Conservation (phyloP, 2,888 invertebrate genomes). For the Athrips mouffetella region DNA sequence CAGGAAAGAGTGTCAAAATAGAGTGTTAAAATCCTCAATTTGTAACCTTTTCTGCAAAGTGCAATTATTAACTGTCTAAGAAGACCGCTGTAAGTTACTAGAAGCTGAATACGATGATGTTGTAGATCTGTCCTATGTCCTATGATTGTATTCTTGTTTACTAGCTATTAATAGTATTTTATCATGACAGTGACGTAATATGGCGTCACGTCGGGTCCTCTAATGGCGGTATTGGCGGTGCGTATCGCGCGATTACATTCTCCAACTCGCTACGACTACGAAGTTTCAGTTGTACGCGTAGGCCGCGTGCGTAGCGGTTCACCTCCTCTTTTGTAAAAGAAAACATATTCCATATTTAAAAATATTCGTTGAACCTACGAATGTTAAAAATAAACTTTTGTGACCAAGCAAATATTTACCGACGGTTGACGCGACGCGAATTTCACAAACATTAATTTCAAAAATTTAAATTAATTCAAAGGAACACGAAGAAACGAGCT, state of each 20-base stretch:
- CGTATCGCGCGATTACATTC: slow-evolving; percentile 28
- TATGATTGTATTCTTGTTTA: no score
- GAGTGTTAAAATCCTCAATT: no score
- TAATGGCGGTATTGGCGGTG: slow-evolving; percentile 43
- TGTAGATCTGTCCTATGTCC: no score
- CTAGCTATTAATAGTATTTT: neutral
- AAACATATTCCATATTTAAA: neutral
- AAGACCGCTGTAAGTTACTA: no score
- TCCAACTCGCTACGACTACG: slow-evolving; percentile 19
- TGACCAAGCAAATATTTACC: no score
- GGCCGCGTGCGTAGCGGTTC: slow-evolving; percentile 28
- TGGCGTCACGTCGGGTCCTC: slow-evolving; percentile 39
- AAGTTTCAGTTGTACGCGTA: slow-evolving; percentile 47
- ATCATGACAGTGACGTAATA: neutral
- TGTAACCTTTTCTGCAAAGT: neutral
- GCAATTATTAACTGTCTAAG: no score
- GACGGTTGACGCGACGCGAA: no score
- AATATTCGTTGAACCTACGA: no score
- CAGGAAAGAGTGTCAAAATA: no score
- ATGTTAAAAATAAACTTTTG: no score
- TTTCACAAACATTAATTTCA: neutral
- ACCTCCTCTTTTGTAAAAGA: neutral
- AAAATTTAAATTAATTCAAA: no score
- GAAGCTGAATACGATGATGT: no score
- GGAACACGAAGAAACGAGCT: neutral